phyloP scores from a whole-genome alignment of 1,140 invertebrate species.

The Andricus grossulariae region DNA sequence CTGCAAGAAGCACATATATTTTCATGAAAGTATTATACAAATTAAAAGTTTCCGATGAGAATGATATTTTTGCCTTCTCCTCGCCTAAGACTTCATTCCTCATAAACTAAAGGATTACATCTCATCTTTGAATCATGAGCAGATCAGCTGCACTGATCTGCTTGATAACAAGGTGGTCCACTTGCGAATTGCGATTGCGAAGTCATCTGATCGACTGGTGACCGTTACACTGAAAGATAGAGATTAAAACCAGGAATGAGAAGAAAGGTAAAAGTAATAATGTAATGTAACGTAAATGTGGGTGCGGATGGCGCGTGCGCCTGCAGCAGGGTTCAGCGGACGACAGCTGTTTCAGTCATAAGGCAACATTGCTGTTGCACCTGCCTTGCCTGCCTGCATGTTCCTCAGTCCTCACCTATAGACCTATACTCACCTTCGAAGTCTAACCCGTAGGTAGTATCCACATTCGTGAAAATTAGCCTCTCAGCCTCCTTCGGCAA shows the following conservation, averaged over 20 bases:
- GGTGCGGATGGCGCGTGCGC: slow-evolving; percentile 75
- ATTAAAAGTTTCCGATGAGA: too few species aligned
- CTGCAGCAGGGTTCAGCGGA: slow-evolving; percentile 70
- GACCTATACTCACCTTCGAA: slow-evolving; percentile 40
- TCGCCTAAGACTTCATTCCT: too few species aligned
- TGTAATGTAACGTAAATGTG: slow-evolving; percentile 72
- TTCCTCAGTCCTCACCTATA: slow-evolving; percentile 39
- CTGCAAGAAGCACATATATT: too few species aligned
- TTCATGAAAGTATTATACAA: too few species aligned
- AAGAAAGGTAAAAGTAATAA: slow-evolving; percentile 62
- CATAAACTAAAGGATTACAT: too few species aligned
- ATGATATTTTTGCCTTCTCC: too few species aligned
- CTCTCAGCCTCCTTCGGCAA: slow-evolving; percentile 30
- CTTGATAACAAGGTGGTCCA: neutral
- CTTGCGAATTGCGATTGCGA: slow-evolving; percentile 42
- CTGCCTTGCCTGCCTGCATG: slow-evolving; percentile 60
- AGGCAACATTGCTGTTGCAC: slow-evolving; percentile 71
- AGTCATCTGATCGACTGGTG: slow-evolving; percentile 19
- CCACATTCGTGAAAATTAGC: slow-evolving; percentile 50
- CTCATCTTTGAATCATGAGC: too few species aligned
- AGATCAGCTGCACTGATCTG: too few species aligned
- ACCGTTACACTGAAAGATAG: slow-evolving; percentile 49
- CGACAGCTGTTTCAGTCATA: slow-evolving; percentile 74
- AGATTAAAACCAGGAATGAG: slow-evolving; percentile 63
- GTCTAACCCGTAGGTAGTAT: slow-evolving; percentile 2